Evolutionary conservation across 2,797 vertebrate genomes (phyloP).

Genomic region (Glyptemys insculpta): DNA sequence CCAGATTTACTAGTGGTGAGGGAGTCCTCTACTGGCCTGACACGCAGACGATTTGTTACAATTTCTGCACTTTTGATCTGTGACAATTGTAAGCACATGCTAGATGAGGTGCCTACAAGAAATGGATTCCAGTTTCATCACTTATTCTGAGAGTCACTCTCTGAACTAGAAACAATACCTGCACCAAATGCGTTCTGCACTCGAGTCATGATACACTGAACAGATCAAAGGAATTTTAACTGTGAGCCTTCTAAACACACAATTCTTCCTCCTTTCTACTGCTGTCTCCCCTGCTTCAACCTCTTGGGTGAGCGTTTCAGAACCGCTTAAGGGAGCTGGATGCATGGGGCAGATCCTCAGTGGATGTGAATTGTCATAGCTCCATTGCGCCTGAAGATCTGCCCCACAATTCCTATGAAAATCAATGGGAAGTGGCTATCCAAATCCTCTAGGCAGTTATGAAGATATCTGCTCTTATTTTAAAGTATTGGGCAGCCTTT

Average conservation of each 20-base stretch:
- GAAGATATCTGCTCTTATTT: not conserved
- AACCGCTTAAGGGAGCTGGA: not conserved
- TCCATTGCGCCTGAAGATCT: not conserved
- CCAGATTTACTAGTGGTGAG: not conserved
- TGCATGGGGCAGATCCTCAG: not conserved
- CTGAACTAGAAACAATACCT: not conserved
- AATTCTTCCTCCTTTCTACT: not conserved
- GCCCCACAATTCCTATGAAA: not conserved
- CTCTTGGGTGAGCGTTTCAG: not conserved
- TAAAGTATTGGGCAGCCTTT: not conserved
- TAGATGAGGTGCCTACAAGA: not conserved
- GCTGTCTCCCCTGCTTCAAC: not conserved
- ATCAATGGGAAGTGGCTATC: not conserved
- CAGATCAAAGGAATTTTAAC: not conserved
- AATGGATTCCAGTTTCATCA: not conserved
- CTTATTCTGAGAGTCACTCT: not conserved
- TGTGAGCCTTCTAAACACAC: not conserved
- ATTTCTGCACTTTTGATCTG: not conserved
- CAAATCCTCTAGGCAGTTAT: not conserved
- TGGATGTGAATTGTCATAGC: not conserved
- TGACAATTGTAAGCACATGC: not conserved
- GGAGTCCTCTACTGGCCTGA: not conserved
- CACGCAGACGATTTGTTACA: not conserved
- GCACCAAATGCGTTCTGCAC: not conserved
- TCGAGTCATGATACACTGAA: not conserved